These are phyloP conservation scores for Caenorhabditis sp. DNA, from an alignment of 2,888 invertebrate genomes.

Conservation along the genomic window DNA sequence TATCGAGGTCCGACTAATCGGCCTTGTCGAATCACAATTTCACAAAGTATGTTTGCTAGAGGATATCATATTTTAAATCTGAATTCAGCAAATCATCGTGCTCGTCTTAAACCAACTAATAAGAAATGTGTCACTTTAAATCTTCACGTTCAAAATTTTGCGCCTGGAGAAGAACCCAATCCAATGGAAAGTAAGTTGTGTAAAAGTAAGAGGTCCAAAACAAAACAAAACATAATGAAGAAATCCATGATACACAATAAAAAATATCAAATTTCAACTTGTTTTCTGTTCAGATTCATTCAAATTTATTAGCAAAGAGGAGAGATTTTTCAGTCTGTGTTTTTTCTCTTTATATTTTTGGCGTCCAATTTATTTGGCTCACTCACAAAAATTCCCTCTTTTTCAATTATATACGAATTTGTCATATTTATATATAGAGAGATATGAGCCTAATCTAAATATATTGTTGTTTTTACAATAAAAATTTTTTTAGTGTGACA, in stretches of 20 bases:
- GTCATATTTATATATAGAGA: not conserved
- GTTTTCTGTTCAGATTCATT: not conserved
- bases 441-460: not conserved
- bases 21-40: not conserved
- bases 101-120: not conserved
- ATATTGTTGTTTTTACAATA: not conserved
- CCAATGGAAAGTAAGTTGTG: not conserved
- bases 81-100: not conserved
- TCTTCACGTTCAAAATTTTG: not conserved
- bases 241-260: not conserved
- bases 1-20: not conserved
- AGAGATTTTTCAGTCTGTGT: not conserved
- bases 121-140: not conserved
- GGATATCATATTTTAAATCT: too few species aligned
- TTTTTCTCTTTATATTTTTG: not conserved
- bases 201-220: not conserved
- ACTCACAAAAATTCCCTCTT: not conserved
- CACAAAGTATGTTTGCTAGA: not conserved
- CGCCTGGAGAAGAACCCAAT: not conserved
- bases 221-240: not conserved
- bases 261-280: not conserved
- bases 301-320: not conserved
- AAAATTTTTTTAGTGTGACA: not conserved
- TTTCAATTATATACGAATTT: slow-evolving; percentile 1
- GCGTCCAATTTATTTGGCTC: not conserved